Percentiles rank a stretch among this genome's conserved stretches.
phyloP scores from a whole-genome alignment of 2,888 invertebrate species.

The Artemia sinica region DNA sequence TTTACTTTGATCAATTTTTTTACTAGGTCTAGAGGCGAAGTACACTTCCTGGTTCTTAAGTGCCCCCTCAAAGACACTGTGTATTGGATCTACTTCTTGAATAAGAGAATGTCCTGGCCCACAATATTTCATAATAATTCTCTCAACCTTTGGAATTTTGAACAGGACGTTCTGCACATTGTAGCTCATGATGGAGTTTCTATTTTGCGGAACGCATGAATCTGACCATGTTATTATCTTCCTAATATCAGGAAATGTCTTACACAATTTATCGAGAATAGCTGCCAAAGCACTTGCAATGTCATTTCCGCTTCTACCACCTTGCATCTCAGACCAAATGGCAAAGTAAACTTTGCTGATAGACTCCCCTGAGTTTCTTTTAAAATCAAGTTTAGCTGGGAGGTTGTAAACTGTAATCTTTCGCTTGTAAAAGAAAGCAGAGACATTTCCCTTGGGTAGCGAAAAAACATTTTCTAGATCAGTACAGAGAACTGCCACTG shows the following conservation, averaged over 20 bases:
- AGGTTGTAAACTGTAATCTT: not conserved
- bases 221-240: not conserved
- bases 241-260: slow-evolving; percentile 3
- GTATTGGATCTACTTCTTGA: not conserved
- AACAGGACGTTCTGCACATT: not conserved
- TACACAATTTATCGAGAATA: not conserved
- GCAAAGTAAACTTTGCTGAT: not conserved
- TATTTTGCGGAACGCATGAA: slow-evolving; percentile 1
- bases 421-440: not conserved
- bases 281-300: not conserved
- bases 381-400: not conserved
- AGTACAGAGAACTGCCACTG: not conserved
- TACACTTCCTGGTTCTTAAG: slow-evolving; percentile 6
- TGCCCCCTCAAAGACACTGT: not conserved
- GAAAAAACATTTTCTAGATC: not conserved
- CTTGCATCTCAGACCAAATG: slow-evolving; percentile 7
- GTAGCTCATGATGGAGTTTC: slow-evolving; percentile 10
- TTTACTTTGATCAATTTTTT: not conserved
- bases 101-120: not conserved
- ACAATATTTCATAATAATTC: not conserved
- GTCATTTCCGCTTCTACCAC: slow-evolving; percentile 7
- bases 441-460: slow-evolving; percentile 6
- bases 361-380: not conserved
- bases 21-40: not conserved
- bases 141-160: not conserved